Evolutionary conservation across 2,888 invertebrate genomes (phyloP).

Genomic region (Agrilus cyanescens): DNA sequence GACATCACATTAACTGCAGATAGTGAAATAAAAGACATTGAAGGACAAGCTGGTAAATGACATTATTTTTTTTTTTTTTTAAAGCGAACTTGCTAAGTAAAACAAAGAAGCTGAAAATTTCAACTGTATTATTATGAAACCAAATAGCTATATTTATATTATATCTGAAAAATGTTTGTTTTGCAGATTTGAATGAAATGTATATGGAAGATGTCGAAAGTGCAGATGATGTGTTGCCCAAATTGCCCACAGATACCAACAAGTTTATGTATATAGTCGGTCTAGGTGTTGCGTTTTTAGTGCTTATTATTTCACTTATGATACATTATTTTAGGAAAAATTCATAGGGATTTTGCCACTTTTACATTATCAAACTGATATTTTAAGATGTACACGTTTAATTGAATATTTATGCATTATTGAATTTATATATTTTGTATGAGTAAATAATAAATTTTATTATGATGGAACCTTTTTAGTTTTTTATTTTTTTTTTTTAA

Average conservation of each 20-base stretch:
- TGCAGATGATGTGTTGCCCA: slow-evolving; percentile 36
- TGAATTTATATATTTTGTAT: too few relatives aligned
- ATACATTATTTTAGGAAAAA: slow-evolving; percentile 37
- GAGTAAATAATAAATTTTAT: too few relatives aligned
- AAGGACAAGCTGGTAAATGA: slow-evolving; percentile 60
- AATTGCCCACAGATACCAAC: slow-evolving; percentile 41
- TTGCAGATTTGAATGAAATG: slow-evolving; percentile 33
- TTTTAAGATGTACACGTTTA: too few relatives aligned
- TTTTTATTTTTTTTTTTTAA: too few relatives aligned
- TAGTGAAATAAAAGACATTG: slow-evolving; percentile 59
- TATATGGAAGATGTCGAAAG: slow-evolving; percentile 38
- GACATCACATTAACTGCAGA: slow-evolving; percentile 62
- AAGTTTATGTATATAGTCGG: slow-evolving; percentile 50
- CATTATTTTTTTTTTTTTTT: slow-evolving; percentile 7
- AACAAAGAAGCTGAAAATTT: neutral
- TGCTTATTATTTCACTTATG: slow-evolving; percentile 49
- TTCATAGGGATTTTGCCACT: slow-evolving; percentile 1
- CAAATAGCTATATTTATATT: neutral
- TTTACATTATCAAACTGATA: too few relatives aligned
- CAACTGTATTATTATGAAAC: neutral
- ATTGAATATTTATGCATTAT: too few relatives aligned
- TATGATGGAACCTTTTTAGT: too few relatives aligned
- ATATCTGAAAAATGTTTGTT: slow-evolving; percentile 1
- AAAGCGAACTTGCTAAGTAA: neutral
- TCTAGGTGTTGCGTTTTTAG: slow-evolving; percentile 49